Percentiles rank a stretch among this genome's conserved stretches.
Evolutionary conservation across 2,113 vertebrate species (phyloP).

Genomic region (Sitta europaea): DNA sequence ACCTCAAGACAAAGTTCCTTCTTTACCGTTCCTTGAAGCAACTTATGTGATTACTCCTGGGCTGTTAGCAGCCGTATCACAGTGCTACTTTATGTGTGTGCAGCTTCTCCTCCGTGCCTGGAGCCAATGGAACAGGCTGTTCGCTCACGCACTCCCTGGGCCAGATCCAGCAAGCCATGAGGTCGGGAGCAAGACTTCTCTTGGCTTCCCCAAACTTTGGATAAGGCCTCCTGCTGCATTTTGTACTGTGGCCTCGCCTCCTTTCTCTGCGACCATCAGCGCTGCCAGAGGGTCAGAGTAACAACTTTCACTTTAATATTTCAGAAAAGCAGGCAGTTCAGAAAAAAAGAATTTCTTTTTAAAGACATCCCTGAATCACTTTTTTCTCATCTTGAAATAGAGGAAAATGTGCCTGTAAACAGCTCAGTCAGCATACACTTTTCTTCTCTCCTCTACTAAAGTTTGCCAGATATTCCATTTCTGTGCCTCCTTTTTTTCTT

Average conservation of each 20-base stretch:
- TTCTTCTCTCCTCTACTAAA: not conserved
- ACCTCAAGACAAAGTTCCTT: not conserved
- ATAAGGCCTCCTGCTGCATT: not conserved
- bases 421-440: not conserved
- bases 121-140: not conserved
- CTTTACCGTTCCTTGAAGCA: not conserved
- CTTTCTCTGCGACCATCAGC: not conserved
- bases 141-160: not conserved
- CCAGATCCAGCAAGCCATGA: not conserved
- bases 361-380: not conserved
- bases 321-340: not conserved
- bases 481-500: not conserved
- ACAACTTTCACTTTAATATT: not conserved
- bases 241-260: fast-evolving
- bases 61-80: not conserved
- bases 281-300: not conserved
- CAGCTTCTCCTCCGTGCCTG: not conserved
- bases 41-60: not conserved
- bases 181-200: not conserved
- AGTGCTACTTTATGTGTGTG: not conserved
- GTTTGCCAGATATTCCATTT: not conserved
- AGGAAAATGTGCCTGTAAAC: not conserved
- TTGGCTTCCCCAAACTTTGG: not conserved
- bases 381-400: not conserved
- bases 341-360: not conserved